These are phyloP conservation scores for Propsilocerus akamusi DNA, from an alignment of 1,140 invertebrate species.

Conservation along the genomic window DNA sequence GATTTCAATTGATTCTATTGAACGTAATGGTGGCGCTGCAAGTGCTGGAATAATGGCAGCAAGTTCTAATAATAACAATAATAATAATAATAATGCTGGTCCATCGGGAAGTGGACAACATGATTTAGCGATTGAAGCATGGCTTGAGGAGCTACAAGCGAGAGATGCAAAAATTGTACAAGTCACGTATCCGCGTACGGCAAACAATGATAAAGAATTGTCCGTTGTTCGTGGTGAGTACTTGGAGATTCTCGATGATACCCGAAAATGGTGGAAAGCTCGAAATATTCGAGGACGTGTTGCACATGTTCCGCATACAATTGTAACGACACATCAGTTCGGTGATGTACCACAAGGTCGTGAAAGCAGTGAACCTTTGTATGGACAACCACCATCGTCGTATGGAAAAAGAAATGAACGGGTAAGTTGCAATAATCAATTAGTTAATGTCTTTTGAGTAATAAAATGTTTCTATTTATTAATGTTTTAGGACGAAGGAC, in stretches of 20 bases:
- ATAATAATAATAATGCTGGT: too few species aligned
- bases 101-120: constrained; percentile 21
- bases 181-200: constrained; percentile 85
- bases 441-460: background rate
- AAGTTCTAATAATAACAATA: too few species aligned
- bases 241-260: constrained; percentile 86
- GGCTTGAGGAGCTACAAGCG: constrained; percentile 55
- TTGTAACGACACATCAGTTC: constrained; percentile 52
- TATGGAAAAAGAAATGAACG: background rate
- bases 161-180: constrained; percentile 68
- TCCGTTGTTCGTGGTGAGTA: constrained; percentile 90
- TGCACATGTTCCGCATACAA: constrained; percentile 94
- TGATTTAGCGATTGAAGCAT: constrained; percentile 30
- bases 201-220: constrained; percentile 96
- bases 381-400: background rate
- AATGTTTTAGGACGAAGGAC: constrained; percentile 11
- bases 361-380: constrained; percentile 22
- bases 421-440: background rate
- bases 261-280: constrained; percentile 97
- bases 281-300: constrained; percentile 71
- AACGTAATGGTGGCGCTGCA: constrained; percentile 31
- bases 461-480: background rate
- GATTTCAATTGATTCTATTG: constrained; percentile 58
- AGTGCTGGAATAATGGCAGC: constrained; percentile 6
- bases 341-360: too few species aligned